Percentiles rank a stretch among this genome's conserved stretches.
phyloP scores from a whole-genome alignment of 1,140 invertebrate species.

The Cotesia chilonis region DNA sequence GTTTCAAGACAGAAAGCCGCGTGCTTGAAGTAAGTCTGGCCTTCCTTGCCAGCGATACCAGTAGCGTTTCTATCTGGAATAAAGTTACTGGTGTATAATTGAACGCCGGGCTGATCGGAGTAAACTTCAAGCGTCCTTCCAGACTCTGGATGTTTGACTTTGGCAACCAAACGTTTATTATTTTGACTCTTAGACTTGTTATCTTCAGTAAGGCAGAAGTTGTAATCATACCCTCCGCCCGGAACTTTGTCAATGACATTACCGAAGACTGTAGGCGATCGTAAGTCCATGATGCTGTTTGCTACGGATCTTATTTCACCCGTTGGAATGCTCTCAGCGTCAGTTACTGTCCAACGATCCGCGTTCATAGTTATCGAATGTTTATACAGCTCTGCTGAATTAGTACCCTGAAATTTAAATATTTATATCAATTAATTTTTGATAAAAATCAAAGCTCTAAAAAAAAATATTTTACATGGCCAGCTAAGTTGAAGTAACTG shows the following conservation, averaged over 20 bases:
- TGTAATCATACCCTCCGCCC: conserved; percentile 73
- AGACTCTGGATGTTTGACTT: conserved; percentile 73
- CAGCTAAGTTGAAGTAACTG: conserved; percentile 92
- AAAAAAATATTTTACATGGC: conserved; percentile 69
- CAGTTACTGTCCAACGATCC: conserved; percentile 79
- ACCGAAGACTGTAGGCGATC: conserved; percentile 64
- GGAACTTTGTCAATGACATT: conserved; percentile 63
- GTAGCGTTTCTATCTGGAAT: conserved; percentile 66
- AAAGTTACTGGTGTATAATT: conserved; percentile 88
- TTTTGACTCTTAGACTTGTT: conserved; percentile 27
- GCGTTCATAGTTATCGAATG: conserved; percentile 80
- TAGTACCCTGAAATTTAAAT: conserved; percentile 57
- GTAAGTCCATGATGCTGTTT: conserved; percentile 70
- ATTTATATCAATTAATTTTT: conserved; percentile 1
- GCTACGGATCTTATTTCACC: conserved; percentile 74
- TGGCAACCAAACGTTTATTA: conserved; percentile 53
- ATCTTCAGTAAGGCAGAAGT: conserved; percentile 69
- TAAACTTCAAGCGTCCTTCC: conserved; percentile 81
- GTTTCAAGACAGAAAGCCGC: conserved; percentile 90
- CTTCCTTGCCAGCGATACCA: conserved; percentile 75
- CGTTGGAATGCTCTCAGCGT: conserved; percentile 79
- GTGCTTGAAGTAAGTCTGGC: conserved; percentile 76
- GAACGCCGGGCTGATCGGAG: conserved; percentile 88
- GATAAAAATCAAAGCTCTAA: conserved; percentile 17
- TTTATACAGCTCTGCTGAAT: conserved; percentile 70